Evolutionary conservation across 2,797 vertebrate genomes (phyloP).

Genomic region (Buphagus erythrorhynchus): DNA sequence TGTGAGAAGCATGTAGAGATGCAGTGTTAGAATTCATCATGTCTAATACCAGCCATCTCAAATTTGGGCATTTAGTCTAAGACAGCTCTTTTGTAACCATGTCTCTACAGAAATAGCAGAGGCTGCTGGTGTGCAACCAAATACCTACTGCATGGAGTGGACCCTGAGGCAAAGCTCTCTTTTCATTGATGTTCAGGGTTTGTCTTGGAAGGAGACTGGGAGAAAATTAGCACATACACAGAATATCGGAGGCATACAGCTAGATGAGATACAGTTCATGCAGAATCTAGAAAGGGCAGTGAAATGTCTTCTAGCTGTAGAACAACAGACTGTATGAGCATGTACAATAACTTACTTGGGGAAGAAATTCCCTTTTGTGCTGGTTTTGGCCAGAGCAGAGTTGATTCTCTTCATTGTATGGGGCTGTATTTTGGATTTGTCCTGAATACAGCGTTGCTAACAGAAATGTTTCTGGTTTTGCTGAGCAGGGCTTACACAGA

Average conservation of each 20-base stretch:
- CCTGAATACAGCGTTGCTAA: not conserved
- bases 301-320: not conserved
- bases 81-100: not conserved
- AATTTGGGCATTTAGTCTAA: not conserved
- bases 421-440: not conserved
- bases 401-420: not conserved
- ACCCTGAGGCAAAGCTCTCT: not conserved
- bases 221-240: not conserved
- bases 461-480: not conserved
- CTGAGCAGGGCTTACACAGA: not conserved
- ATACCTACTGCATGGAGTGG: accelerated
- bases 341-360: not conserved
- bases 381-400: not conserved
- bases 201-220: not conserved
- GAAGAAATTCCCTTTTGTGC: not conserved
- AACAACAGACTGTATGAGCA: not conserved
- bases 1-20: not conserved
- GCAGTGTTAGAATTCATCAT: not conserved
- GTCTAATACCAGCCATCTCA: not conserved
- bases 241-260: not conserved
- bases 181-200: not conserved
- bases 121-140: not conserved
- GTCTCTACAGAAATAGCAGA: not conserved
- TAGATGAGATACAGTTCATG: not conserved
- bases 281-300: not conserved